Evolutionary conservation across 2,113 vertebrate species (phyloP).

Genomic region (Brachirus orientalis): DNA sequence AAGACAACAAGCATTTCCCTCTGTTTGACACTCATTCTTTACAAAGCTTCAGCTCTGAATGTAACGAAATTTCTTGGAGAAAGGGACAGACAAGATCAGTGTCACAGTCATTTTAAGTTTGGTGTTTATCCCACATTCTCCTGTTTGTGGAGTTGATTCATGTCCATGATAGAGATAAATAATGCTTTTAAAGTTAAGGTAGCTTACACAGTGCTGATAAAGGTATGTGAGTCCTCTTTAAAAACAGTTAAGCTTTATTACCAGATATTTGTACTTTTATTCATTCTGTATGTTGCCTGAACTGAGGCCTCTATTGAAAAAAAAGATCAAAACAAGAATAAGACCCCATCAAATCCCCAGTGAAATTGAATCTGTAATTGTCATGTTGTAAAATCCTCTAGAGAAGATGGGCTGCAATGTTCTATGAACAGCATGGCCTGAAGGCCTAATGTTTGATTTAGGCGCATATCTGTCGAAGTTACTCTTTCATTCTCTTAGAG

Average conservation of each 20-base stretch:
- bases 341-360: constrained; percentile 26
- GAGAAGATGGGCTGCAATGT: constrained; percentile 35
- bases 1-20: neutral
- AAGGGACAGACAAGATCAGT: too few relatives aligned
- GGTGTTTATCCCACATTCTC: neutral
- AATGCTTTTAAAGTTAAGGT: neutral
- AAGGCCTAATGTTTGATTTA: constrained; percentile 13
- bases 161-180: neutral
- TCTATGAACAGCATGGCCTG: constrained; percentile 8
- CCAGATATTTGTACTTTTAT: neutral
- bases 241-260: neutral
- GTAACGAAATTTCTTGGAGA: neutral
- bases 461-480: constrained; percentile 3
- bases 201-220: too few relatives aligned
- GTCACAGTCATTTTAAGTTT: too few relatives aligned
- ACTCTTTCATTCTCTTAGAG: constrained; percentile 14
- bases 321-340: constrained; percentile 25
- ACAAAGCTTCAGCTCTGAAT: neutral
- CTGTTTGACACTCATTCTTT: neutral
- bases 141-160: too few relatives aligned
- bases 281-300: neutral
- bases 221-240: too few relatives aligned
- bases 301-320: neutral
- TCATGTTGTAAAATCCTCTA: constrained; percentile 42
- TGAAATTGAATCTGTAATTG: constrained; percentile 41